Evolutionary conservation across 2,113 vertebrate species (phyloP).

Genomic region (Grallaria varia): DNA sequence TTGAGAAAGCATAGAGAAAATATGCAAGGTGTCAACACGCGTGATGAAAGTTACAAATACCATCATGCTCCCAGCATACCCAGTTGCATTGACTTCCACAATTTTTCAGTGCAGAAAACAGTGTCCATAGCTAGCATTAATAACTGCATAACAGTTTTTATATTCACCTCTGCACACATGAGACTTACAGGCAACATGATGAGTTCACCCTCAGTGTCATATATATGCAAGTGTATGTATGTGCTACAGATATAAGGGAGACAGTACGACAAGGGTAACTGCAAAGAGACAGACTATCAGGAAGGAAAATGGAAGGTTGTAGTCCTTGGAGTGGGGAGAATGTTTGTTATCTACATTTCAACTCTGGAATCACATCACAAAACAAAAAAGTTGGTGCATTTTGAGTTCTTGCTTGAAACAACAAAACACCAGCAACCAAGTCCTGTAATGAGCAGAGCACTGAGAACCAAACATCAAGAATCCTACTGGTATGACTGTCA

Average conservation of each 20-base stretch:
- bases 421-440: not conserved
- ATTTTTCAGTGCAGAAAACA: not conserved
- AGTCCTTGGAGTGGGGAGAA: not conserved
- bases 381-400: not conserved
- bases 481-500: not conserved
- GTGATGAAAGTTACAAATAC: not conserved
- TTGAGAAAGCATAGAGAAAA: not conserved
- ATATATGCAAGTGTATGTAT: rapidly evolving
- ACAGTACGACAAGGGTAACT: not conserved
- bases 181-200: not conserved
- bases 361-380: not conserved
- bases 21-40: not conserved
- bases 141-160: not conserved
- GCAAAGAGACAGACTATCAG: not conserved
- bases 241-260: not conserved
- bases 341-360: not conserved
- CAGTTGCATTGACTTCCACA: not conserved
- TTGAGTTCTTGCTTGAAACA: not conserved
- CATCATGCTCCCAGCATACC: not conserved
- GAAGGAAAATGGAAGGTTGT: not conserved
- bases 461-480: not conserved
- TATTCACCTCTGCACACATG: not conserved
- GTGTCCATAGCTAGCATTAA: not conserved
- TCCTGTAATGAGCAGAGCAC: not conserved
- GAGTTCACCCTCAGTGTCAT: not conserved